A percentile compares a stretch with the other conserved stretches of the same genome.
Conservation (phyloP, 2,888 invertebrate genomes). For the Limenitis camilla region DNA sequence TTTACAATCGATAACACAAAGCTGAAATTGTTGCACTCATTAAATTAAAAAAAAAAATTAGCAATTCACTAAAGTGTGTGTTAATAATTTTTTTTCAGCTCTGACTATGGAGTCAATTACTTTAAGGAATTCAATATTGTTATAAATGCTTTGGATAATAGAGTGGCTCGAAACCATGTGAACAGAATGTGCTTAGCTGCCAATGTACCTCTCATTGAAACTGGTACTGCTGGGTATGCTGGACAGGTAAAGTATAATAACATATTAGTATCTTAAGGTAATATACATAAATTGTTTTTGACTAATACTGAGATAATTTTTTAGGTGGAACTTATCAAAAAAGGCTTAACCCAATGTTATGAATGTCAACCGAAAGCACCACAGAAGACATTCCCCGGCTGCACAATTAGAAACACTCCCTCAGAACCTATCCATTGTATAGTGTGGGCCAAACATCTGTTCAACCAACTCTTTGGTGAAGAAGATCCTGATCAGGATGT, state of each 20-base stretch:
- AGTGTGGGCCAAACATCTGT: constrained; percentile 99
- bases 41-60: too few relatives aligned
- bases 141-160: constrained; percentile 97
- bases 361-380: constrained; percentile 95
- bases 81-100: constrained; percentile 77
- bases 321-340: constrained; percentile 87
- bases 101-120: constrained; percentile 91
- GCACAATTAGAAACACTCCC: constrained; percentile 99
- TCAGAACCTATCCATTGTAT: constrained; percentile 99
- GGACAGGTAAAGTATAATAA: constrained; percentile 79
- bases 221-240: constrained; percentile 97
- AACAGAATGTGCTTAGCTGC: constrained; percentile 99
- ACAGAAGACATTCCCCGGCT: constrained; percentile 96
- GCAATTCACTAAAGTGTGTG: too few relatives aligned
- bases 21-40: too few relatives aligned
- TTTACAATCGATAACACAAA: too few relatives aligned
- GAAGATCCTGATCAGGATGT: constrained; percentile 97
- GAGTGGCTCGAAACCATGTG: constrained; percentile 97
- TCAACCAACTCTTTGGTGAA: constrained; percentile 99
- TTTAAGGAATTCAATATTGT: constrained; percentile 94
- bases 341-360: constrained; percentile 94
- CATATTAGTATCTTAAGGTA: too few relatives aligned
- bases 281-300: neutral
- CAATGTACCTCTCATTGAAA: constrained; percentile 94
- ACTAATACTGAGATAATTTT: neutral